Conservation (phyloP, 2,888 invertebrate genomes). For the Standfussiana lucernea region DNA sequence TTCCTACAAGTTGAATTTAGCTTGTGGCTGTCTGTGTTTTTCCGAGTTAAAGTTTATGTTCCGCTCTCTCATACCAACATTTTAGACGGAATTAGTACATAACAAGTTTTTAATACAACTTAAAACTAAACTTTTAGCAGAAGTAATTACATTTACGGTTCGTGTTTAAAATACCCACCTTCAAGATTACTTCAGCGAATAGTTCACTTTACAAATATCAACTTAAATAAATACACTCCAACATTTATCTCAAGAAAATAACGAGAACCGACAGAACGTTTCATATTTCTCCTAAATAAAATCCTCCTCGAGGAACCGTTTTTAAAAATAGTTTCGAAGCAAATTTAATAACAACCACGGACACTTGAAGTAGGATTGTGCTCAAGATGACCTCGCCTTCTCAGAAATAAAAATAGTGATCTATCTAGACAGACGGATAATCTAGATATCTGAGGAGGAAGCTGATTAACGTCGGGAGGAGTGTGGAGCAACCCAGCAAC, state of each 20-base stretch:
- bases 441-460: constrained; percentile 82
- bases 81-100: constrained; percentile 58
- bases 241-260: constrained; percentile 47
- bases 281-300: constrained; percentile 68
- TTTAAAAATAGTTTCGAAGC: constrained; percentile 72
- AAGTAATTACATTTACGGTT: constrained; percentile 27
- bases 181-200: constrained; percentile 15
- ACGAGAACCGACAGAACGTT: constrained; percentile 53
- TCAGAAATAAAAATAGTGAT: constrained; percentile 77
- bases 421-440: constrained; percentile 78
- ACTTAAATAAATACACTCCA: constrained; percentile 36
- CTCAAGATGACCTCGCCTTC: constrained; percentile 75
- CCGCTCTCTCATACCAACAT: constrained; percentile 65
- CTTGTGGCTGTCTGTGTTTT: constrained; percentile 80
- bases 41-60: constrained; percentile 77
- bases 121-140: constrained; percentile 39
- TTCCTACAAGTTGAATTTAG: constrained; percentile 81
- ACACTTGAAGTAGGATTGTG: constrained; percentile 75
- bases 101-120: constrained; percentile 53
- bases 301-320: constrained; percentile 58
- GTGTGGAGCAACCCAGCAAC: constrained; percentile 69
- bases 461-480: constrained; percentile 86
- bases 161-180: constrained; percentile 4
- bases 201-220: constrained; percentile 29
- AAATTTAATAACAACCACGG: constrained; percentile 78